Evolutionary conservation across 1,140 invertebrate genomes (phyloP).

Genomic region (Apocrypta bakeri): DNA sequence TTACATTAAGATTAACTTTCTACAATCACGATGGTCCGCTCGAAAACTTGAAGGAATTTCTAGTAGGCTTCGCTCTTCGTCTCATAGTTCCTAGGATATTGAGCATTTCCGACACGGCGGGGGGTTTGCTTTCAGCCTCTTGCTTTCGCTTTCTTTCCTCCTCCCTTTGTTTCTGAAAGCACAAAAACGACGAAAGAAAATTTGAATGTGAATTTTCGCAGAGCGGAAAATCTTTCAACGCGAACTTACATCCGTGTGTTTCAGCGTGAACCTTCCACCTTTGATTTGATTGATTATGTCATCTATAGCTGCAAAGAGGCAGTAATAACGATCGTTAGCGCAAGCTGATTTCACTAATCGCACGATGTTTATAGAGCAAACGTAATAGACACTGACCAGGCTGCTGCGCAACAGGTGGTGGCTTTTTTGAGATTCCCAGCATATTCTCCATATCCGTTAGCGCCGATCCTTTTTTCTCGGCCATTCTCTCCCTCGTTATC

Average conservation of each 20-base stretch:
- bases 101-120: constrained; percentile 83
- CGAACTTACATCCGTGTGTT: constrained; percentile 77
- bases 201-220: background rate
- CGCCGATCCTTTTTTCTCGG: constrained; percentile 65
- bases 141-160: constrained; percentile 78
- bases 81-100: constrained; percentile 82
- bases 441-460: constrained; percentile 78
- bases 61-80: constrained; percentile 72
- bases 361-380: background rate
- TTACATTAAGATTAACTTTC: constrained; percentile 74
- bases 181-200: background rate
- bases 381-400: constrained; percentile 60
- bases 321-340: background rate
- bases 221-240: background rate
- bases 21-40: constrained; percentile 56
- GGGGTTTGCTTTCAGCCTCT: constrained; percentile 73
- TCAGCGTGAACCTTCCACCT: constrained; percentile 82
- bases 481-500: constrained; percentile 61
- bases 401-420: constrained; percentile 63
- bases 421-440: constrained; percentile 73
- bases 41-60: constrained; percentile 61
- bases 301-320: constrained; percentile 76
- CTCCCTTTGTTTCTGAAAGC: constrained; percentile 70
- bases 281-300: constrained; percentile 86
- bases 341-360: background rate